These are phyloP conservation scores for Acanthopleura granulata DNA, from an alignment of 2,888 invertebrate genomes.

Conservation along the genomic window DNA sequence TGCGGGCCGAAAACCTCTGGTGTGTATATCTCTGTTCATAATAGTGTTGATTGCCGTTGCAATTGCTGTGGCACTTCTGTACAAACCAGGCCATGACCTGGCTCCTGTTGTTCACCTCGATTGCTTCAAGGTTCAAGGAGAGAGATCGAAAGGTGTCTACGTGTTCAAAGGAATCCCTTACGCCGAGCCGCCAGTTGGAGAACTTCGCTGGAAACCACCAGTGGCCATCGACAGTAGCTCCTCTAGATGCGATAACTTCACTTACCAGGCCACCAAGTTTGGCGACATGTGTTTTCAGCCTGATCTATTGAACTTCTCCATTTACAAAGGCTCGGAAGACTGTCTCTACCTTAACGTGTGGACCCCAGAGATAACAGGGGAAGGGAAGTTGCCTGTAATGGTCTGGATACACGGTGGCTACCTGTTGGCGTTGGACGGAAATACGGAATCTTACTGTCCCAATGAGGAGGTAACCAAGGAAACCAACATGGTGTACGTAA, in stretches of 20 bases:
- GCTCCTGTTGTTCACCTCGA: neutral
- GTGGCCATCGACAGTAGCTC: slow-evolving; percentile 23
- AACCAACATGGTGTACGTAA: slow-evolving; percentile 86
- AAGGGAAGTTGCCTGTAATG: slow-evolving; percentile 54
- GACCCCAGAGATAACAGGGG: slow-evolving; percentile 52
- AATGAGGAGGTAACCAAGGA: slow-evolving; percentile 82
- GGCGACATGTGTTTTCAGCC: slow-evolving; percentile 40
- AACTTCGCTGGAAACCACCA: slow-evolving; percentile 39
- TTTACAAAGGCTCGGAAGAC: slow-evolving; percentile 48
- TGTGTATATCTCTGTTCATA: no score
- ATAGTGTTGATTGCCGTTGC: no score
- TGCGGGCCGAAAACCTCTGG: no score
- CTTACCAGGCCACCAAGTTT: slow-evolving; percentile 32
- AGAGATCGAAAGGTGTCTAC: slow-evolving; percentile 27
- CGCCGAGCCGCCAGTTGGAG: slow-evolving; percentile 40
- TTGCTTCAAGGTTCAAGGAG: slow-evolving; percentile 2
- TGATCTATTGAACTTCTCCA: slow-evolving; percentile 9
- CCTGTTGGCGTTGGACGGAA: slow-evolving; percentile 42
- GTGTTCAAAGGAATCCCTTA: slow-evolving; percentile 48
- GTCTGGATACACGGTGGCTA: slow-evolving; percentile 65
- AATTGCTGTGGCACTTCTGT: no score
- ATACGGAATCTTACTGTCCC: slow-evolving; percentile 70
- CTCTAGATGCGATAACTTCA: slow-evolving; percentile 38
- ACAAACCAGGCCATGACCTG: no score
- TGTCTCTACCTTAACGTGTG: slow-evolving; percentile 59